Percentiles rank a stretch among this genome's conserved stretches.
Conservation (phyloP, 2,113 vertebrate species). For the Lates calcarifer region DNA sequence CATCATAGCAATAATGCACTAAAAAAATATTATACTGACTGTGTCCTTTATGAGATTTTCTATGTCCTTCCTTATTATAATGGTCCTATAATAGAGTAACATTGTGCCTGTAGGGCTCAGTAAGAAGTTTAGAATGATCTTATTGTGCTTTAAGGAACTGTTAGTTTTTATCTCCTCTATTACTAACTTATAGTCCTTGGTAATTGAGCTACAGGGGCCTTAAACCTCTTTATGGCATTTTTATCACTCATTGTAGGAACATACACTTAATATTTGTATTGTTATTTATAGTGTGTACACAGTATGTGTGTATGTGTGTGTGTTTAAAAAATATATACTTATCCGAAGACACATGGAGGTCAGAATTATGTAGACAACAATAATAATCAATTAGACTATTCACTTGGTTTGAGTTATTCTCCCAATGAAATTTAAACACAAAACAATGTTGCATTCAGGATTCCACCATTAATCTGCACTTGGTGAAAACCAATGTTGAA, state of each 20-base stretch:
- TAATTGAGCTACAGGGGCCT: not conserved
- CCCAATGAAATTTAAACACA: not conserved
- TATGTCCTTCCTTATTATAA: not conserved
- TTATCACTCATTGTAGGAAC: not conserved
- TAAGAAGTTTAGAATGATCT: constrained; percentile 7
- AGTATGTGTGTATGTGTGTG: not conserved
- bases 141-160: constrained; percentile 15
- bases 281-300: not conserved
- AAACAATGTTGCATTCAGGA: not conserved
- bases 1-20: constrained; percentile 23
- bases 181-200: not conserved
- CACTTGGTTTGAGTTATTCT: not conserved
- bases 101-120: not conserved
- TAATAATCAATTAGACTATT: not conserved
- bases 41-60: not conserved
- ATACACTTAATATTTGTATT: not conserved
- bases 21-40: constrained; percentile 13
- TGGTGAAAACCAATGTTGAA: not conserved
- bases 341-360: not conserved
- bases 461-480: not conserved
- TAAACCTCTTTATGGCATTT: not conserved
- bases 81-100: constrained; percentile 6
- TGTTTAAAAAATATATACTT: not conserved
- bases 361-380: not conserved
- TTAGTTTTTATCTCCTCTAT: constrained; percentile 4